Conservation (phyloP, 1,140 invertebrate species). For the Apis dorsata region DNA sequence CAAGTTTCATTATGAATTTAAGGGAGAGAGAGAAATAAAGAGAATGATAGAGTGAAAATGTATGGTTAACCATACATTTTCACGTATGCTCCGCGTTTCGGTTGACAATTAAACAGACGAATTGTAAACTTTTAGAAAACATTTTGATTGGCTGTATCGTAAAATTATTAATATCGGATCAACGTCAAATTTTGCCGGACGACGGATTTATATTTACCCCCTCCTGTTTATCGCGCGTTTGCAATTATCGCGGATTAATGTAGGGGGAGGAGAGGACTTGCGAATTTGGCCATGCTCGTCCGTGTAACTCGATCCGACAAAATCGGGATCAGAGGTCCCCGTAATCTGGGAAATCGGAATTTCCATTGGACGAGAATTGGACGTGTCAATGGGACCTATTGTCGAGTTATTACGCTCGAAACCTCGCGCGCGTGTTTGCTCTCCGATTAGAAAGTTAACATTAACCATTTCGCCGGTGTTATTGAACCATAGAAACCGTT, state of each 20-base stretch:
- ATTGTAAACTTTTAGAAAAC: too few species aligned
- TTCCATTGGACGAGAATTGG: not conserved
- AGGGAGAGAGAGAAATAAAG: not conserved
- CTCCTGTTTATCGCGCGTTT: not conserved
- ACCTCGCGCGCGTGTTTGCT: not conserved
- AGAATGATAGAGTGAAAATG: too few species aligned
- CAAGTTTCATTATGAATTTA: constrained; percentile 39
- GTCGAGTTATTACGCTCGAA: not conserved
- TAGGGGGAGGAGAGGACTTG: too few species aligned
- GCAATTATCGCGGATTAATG: not conserved
- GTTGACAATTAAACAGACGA: too few species aligned
- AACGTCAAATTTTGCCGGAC: too few species aligned
- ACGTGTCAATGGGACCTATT: not conserved
- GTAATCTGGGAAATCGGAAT: constrained; percentile 21
- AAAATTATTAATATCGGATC: too few species aligned
- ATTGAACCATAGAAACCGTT: too few species aligned
- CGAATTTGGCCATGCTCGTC: not conserved
- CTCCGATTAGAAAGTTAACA: not conserved
- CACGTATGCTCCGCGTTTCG: too few species aligned
- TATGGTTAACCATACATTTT: too few species aligned
- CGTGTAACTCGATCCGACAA: not conserved
- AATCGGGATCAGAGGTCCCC: constrained; percentile 12
- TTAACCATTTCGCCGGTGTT: too few species aligned
- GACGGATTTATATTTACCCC: not conserved
- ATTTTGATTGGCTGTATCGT: too few species aligned